Base-by-base conservation (phyloP, 2,888 invertebrate genomes). In the Tetragonisca angustula region DNA sequence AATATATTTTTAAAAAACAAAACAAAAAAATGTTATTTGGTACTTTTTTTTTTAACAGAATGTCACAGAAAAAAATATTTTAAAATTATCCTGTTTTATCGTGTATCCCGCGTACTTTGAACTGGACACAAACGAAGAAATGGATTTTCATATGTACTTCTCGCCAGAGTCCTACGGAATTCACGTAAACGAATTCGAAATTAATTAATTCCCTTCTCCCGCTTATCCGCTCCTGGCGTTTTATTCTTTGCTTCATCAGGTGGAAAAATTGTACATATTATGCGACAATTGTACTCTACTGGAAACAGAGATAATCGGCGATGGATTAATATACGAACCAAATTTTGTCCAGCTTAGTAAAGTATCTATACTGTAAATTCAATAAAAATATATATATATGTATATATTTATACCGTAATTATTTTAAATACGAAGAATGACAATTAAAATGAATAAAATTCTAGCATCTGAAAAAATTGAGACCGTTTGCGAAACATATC, bases 301-400 rank as follows among this genome's bases (percentile, higher is more conserved):
- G 76, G 90, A 92, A 68, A 87, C 95, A 4, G 95, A 95, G 83
- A 87, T 95, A 59, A 90, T 95, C 36, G 95, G 95, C 2, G 95
- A 95, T 85, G 95, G 94, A 24, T 79, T 95, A 3, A 85, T 92
- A 54, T 95, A 94, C 83, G 92, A 94, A 32, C 87, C 90, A 27
- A 73, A 85, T 56, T 89, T 89, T 24, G 83, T 92, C 56, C 73
- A 81, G 74, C 83, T 92, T 73, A 80, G 79, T 64, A 72, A 87
- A 62, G 90, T 88, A 87, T 43, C 75, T 85, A 83, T 76, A 71
- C 69, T 15, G 15, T n/a, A 36, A n/a, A n/a, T n/a, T 65, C 9
- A n/a, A 2, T 65, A 4, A 15, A n/a, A n/a, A 43, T 15, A 4
- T 56, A 2, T 61, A 15, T 15, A 17, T 36, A 27, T 2, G 2